Evolutionary conservation across 2,113 vertebrate genomes (phyloP), one percentile per base, ranked within the genome.

Genomic region (Gymnocephalus cernua): DNA sequence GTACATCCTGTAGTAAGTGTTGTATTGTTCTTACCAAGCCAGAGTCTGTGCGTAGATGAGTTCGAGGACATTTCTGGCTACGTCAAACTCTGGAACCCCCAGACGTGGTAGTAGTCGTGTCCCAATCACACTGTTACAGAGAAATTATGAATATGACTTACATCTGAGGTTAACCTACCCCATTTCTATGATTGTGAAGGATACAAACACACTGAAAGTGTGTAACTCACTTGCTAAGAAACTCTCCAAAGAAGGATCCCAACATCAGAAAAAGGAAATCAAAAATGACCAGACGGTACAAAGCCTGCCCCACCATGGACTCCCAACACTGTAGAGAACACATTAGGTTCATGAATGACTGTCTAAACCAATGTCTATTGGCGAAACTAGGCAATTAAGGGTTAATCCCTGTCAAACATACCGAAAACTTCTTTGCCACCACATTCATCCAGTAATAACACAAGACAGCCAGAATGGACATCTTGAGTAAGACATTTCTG

Each of bases 41-140:
- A 99, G 93, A 19, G 97, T 98, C 90, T 99, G 98, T 19, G 96
- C 95, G 1, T 99, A 98, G 86, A 99, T 99, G 77, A 99, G 93
- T 78, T 99, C 96, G 3, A 99, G 94, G 32, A 99, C 97, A 29
- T 99, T 99, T 82, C 96, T 95, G 53, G 96, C 97, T 0, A 99
- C 95, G 19, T 99, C 97, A 84, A 99, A 99, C 88, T 99, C 97
- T 53, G 97, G 97, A 68, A 92, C 78, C 4, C 97, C 97, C 16
- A 95, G 85, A 35, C 76, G 95, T 50, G 82, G 86, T 0, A 90
- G 80, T 27, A 95, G 86, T 38, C 32, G 94, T 1, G 86, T 97
- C 70, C 97, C 96, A 65, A 99, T 92, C 84, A 98, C 84, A 80
- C 98, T 99, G 86, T 84, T 47, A 2, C 3, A 68, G 41, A 85